These are phyloP conservation scores for Kryptolebias ocellatus DNA, from an alignment of 2,797 vertebrate species.

Conservation along the genomic window DNA sequence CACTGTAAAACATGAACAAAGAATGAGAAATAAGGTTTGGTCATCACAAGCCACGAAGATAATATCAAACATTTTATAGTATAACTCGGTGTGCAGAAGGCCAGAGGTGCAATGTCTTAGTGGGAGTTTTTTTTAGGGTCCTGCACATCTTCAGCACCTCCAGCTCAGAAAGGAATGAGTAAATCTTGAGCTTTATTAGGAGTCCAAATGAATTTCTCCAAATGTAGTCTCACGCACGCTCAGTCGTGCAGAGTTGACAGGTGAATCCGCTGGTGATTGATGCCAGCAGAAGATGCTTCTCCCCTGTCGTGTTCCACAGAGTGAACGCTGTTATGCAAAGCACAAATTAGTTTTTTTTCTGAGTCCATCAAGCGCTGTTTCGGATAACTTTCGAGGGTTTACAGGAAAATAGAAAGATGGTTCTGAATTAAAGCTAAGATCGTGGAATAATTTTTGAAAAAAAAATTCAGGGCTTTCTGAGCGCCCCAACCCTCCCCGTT, in stretches of 20 bases:
- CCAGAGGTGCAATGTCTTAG: constrained; percentile 36
- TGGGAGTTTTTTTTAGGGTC: constrained; percentile 20
- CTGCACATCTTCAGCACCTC: constrained; percentile 9
- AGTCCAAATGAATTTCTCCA: constrained; percentile 35
- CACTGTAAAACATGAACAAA: constrained; percentile 41
- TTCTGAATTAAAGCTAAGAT: not conserved
- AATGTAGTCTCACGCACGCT: constrained; percentile 1
- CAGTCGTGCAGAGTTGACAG: constrained; percentile 41
- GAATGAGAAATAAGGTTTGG: constrained; percentile 22
- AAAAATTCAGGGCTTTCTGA: constrained; percentile 20
- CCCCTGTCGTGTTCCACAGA: constrained; percentile 23
- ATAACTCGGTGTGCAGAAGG: constrained; percentile 23
- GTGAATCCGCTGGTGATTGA: constrained; percentile 56
- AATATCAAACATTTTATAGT: constrained; percentile 25
- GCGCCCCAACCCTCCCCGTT: not conserved
- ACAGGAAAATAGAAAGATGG: constrained; percentile 17
- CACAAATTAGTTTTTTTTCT: constrained; percentile 20
- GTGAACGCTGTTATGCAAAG: constrained; percentile 34
- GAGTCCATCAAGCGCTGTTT: constrained; percentile 31
- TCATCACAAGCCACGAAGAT: constrained; percentile 47
- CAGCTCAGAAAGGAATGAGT: constrained; percentile 22
- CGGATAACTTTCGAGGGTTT: constrained; percentile 46
- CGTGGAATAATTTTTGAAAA: constrained; percentile 19
- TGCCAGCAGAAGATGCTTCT: constrained; percentile 38
- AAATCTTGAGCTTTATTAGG: constrained; percentile 31